Conservation (phyloP, 2,113 vertebrate species). For the Eptesicus fuscus region DNA sequence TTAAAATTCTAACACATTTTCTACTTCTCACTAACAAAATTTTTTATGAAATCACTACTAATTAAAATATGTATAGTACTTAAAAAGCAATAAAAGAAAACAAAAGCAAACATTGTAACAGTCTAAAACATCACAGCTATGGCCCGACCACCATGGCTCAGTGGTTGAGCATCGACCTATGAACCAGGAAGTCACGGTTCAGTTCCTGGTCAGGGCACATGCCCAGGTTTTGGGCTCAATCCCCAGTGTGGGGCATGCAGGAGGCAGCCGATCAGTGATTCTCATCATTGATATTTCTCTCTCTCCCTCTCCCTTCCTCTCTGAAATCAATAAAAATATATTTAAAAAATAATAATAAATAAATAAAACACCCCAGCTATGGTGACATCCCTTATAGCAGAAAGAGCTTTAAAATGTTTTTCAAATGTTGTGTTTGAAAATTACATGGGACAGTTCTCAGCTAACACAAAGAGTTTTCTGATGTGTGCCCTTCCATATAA, state of each 20-base stretch:
- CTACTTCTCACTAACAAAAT: slow-evolving; percentile 25
- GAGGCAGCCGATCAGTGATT: no score
- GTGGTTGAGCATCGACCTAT: no score
- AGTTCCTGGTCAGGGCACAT: no score
- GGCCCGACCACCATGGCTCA: no score
- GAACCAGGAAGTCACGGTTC: no score
- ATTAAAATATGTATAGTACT: not conserved
- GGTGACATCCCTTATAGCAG: not conserved
- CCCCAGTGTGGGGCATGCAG: no score
- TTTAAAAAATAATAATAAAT: no score
- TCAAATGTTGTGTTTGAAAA: not conserved
- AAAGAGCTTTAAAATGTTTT: slow-evolving; percentile 3
- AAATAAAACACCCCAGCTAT: not conserved
- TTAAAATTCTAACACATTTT: not conserved
- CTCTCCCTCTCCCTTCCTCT: no score
- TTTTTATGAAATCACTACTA: not conserved
- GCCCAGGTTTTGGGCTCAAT: no score
- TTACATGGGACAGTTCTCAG: not conserved
- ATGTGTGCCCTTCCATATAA: not conserved
- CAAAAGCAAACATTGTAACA: not conserved
- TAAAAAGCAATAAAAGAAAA: not conserved
- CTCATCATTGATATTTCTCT: no score
- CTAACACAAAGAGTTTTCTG: not conserved
- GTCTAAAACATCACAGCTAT: not conserved
- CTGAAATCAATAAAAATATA: no score